These are phyloP conservation scores for Varecia variegata DNA, from an alignment of 2,797 vertebrate species.

Conservation along the genomic window DNA sequence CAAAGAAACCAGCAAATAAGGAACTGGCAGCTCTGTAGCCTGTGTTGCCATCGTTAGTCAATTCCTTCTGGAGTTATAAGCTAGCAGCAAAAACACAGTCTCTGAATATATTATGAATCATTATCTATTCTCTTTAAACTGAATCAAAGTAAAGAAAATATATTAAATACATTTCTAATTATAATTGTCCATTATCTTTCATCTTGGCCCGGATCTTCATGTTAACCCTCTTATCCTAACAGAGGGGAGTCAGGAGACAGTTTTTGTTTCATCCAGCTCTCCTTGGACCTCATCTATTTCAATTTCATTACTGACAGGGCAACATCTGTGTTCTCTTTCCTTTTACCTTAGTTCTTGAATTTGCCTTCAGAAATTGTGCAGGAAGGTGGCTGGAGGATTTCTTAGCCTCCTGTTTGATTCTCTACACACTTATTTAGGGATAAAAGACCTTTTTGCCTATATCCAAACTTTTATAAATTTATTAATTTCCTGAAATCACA, in stretches of 20 bases:
- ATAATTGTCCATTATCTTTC: slow-evolving; percentile 16
- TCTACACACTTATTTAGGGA: background rate
- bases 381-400: background rate
- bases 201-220: background rate
- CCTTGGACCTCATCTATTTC: slow-evolving; percentile 51
- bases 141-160: slow-evolving; percentile 65
- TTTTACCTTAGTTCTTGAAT: slow-evolving; percentile 57
- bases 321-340: background rate
- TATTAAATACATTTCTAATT: slow-evolving; percentile 52
- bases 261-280: slow-evolving; percentile 26
- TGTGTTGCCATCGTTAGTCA: background rate
- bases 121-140: slow-evolving; percentile 55
- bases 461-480: slow-evolving; percentile 12
- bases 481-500: background rate
- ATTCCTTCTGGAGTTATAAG: slow-evolving; percentile 52
- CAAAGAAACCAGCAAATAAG: background rate
- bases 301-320: slow-evolving; percentile 1
- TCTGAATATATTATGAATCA: slow-evolving; percentile 39
- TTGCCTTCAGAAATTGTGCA: background rate
- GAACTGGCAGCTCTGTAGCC: background rate
- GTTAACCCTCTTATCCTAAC: background rate
- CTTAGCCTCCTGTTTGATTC: background rate
- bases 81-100: slow-evolving; percentile 41
- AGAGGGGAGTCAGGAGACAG: background rate
- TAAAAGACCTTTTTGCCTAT: background rate